Evolutionary conservation across 2,113 vertebrate genomes (phyloP).

Genomic region (Chaenogobius annularis): DNA sequence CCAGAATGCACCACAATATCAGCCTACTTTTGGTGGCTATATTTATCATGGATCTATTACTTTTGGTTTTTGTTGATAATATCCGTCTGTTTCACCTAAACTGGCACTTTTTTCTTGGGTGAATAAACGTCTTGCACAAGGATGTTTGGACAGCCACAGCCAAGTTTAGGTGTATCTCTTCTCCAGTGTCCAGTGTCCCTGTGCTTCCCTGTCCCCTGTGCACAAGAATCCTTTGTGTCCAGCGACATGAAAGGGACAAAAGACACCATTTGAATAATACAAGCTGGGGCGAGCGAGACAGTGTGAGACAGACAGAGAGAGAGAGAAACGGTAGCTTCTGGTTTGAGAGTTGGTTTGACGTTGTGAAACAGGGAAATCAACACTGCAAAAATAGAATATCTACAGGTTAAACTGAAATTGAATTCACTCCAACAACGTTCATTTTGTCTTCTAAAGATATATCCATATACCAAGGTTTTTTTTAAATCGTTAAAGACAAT

Average conservation of each 20-base stretch:
- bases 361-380: constrained; percentile 12
- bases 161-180: constrained; percentile 58
- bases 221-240: constrained; percentile 82
- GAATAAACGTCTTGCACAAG: constrained; percentile 8
- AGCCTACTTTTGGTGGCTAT: no score
- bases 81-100: background rate
- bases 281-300: constrained; percentile 53
- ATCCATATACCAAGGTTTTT: no score
- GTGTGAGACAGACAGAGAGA: constrained; percentile 34
- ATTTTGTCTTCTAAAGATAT: no score
- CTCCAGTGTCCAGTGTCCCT: constrained; percentile 54
- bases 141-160: constrained; percentile 28
- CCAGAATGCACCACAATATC: no score
- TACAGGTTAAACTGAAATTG: no score
- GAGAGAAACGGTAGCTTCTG: constrained; percentile 46
- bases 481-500: no score
- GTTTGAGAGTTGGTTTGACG: constrained; percentile 40
- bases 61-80: no score
- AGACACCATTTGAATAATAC: constrained; percentile 80
- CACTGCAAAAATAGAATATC: background rate
- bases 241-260: constrained; percentile 80
- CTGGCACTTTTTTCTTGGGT: background rate
- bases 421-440: no score
- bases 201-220: constrained; percentile 64
- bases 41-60: no score